These are phyloP conservation scores for Pseudococcus viburni DNA, from an alignment of 2,888 invertebrate species.

Conservation along the genomic window DNA sequence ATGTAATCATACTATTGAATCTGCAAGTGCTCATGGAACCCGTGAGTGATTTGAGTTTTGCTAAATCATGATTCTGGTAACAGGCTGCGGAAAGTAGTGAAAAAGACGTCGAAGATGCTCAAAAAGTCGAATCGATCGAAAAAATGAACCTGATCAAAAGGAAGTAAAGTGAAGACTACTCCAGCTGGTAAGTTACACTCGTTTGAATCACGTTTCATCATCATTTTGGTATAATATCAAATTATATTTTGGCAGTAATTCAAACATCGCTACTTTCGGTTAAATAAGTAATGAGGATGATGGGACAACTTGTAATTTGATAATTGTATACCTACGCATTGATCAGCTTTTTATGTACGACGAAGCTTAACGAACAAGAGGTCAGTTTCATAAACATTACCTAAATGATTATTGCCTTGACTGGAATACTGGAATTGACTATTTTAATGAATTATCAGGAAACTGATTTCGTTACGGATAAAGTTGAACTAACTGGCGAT, in stretches of 20 bases:
- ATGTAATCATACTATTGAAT: neutral
- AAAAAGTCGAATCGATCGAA: conserved; percentile 20
- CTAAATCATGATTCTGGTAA: neutral
- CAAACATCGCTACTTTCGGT: conserved; percentile 68
- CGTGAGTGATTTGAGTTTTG: neutral
- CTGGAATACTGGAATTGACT: neutral
- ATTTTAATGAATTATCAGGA: conserved; percentile 74
- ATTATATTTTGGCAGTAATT: neutral
- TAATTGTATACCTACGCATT: conserved; percentile 85
- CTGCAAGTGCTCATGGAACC: neutral
- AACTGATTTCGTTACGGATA: conserved; percentile 80
- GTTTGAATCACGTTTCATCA: neutral
- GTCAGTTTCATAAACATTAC: conserved; percentile 69
- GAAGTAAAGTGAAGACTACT: conserved; percentile 35
- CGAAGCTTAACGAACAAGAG: conserved; percentile 77
- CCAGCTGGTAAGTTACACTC: neutral
- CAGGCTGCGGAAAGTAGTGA: neutral
- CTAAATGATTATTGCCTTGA: too few relatives aligned
- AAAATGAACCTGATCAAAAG: conserved; percentile 47
- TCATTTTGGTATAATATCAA: neutral
- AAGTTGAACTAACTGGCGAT: conserved; percentile 79
- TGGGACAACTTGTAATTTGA: conserved; percentile 84
- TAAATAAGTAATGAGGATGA: conserved; percentile 75
- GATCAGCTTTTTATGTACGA: conserved; percentile 79
- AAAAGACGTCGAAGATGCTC: neutral